These are phyloP conservation scores for Muschampia plurimacula DNA, from an alignment of 2,888 invertebrate species.

Conservation along the genomic window DNA sequence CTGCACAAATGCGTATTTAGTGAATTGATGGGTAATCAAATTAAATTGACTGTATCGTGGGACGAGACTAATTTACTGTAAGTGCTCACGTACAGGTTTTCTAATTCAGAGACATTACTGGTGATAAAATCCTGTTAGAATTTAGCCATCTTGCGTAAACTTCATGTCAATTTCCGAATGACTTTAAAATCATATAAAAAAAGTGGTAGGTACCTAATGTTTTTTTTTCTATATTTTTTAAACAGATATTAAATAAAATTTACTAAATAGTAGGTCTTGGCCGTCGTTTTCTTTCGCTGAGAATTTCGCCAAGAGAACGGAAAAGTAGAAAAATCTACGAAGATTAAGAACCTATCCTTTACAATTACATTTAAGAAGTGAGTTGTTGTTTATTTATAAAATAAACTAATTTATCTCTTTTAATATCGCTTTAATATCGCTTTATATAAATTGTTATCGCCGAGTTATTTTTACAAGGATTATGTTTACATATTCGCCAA, in stretches of 20 bases:
- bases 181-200: background rate
- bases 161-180: background rate
- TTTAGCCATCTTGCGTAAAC: background rate
- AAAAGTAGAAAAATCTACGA: too few relatives aligned
- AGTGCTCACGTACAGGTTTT: slow-evolving; percentile 63
- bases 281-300: too few relatives aligned
- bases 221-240: background rate
- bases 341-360: too few relatives aligned
- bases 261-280: too few relatives aligned
- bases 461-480: background rate
- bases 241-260: too few relatives aligned
- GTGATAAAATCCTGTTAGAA: background rate
- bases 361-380: too few relatives aligned
- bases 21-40: background rate
- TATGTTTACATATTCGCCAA: background rate
- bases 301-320: too few relatives aligned
- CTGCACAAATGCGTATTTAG: background rate
- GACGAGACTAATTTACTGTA: slow-evolving; percentile 61
- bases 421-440: too few relatives aligned
- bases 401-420: too few relatives aligned
- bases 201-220: background rate
- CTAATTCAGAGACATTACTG: slow-evolving; percentile 4
- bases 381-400: too few relatives aligned
- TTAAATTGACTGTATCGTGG: slow-evolving; percentile 12
- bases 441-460: background rate